These are phyloP conservation scores for Campoplex capitator DNA, from an alignment of 2,888 invertebrate species.

Conservation along the genomic window DNA sequence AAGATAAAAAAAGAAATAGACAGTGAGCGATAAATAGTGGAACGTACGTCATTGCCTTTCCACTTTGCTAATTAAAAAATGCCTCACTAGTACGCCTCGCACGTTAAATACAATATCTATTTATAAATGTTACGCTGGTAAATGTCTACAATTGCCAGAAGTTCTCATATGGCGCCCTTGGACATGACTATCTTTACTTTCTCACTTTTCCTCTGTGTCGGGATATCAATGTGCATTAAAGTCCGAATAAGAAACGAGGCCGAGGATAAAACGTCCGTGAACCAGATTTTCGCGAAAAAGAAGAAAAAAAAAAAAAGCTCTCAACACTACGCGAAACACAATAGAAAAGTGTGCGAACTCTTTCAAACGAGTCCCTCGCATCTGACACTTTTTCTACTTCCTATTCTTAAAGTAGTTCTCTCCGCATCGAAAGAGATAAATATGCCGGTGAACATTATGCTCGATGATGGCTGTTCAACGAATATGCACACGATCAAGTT, in stretches of 20 bases:
- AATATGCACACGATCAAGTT: background rate
- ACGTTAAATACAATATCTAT: background rate
- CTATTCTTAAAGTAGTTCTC: conserved; percentile 6
- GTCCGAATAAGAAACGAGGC: conserved; percentile 47
- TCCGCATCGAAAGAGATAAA: background rate
- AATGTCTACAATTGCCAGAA: conserved; percentile 10
- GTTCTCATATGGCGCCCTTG: conserved; percentile 34
- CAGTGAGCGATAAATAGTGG: conserved; percentile 9
- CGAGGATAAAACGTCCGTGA: conserved; percentile 38
- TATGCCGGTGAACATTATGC: background rate
- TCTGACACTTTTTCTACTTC: background rate
- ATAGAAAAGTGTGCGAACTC: conserved; percentile 6
- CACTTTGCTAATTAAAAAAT: conserved; percentile 80
- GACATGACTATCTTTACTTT: background rate
- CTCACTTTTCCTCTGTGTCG: background rate
- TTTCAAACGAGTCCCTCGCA: conserved; percentile 2
- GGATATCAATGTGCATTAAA: conserved; percentile 25
- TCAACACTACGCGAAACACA: background rate
- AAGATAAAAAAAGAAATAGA: background rate
- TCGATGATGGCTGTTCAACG: background rate
- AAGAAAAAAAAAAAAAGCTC: background rate
- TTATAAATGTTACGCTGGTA: background rate
- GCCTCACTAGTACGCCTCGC: conserved; percentile 38
- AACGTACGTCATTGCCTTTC: conserved; percentile 65
- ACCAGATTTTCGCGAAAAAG: conserved; percentile 5